Evolutionary conservation across 2,797 vertebrate genomes (phyloP), one percentile per base, ranked within the genome.

Genomic region (Hemitrygon akajei): DNA sequence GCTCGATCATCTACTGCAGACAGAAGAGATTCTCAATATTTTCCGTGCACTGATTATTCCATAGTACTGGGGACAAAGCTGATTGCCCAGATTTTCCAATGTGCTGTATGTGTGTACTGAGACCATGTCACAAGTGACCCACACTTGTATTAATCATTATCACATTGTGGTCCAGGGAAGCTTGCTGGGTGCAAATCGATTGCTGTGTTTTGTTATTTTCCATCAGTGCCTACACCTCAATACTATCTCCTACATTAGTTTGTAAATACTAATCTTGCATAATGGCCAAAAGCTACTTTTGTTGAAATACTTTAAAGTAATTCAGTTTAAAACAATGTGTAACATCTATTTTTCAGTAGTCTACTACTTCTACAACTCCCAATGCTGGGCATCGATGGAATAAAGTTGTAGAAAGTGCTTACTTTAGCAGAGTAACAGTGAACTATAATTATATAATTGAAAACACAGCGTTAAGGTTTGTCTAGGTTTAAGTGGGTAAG

Each of bases 391-490:
- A 56, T 40, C 11, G 47, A 73, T 93, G 27, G 7, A 58, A 56
- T 56, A 71, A 30, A 27, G 71, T 93, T 93, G 40, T 93, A 92
- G 73, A 75, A 75, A 91, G 4, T 25, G 9, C 20, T 40, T 18
- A 75, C 40, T 75, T 89, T 30, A 93, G 27, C 25, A 93, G 4
- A 30, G 12, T 58, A 76, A 58, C 25, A 56, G 22, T 75, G 69
- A 75, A 9, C 66, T 75, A 14, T 75, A 58, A 76, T 47, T 93
- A 14, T 58, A 93, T 93, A 93, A 93, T 93, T 37, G 76, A 22
- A 37, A 89, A n/a, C 91, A 58, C 47, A 30, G 91, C 91, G 3
- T 93, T 47, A 58, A 18, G n/a, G 16, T 16, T 76, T 7, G 40
- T 93, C 20, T 12, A 27, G 71, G 14, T 58, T 93, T 93, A 27